Base-by-base conservation (phyloP, 2,113 vertebrate species). In the Dicaeum eximium region DNA sequence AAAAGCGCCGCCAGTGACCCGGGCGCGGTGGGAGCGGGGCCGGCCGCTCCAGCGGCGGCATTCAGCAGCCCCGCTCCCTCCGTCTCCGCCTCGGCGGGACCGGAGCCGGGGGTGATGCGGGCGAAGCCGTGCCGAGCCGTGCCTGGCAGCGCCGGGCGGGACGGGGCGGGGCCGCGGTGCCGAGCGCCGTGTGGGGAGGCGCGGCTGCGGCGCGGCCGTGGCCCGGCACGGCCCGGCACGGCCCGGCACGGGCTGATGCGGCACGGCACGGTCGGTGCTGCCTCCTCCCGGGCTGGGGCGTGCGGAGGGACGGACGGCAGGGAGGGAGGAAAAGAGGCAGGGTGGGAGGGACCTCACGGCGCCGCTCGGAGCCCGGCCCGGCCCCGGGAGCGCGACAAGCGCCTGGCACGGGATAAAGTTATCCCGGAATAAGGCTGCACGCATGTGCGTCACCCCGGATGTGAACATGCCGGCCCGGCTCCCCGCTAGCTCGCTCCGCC, bases 401-500 rank as follows among this genome's bases (percentile, higher is more conserved):
- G 95, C 92, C 96, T 98, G 98, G 95, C 98, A 97, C 98, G 98
- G 98, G 91, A 98, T 96, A 98, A 98, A 98, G 97, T 98, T 98
- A 98, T 98, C 98, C 98, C 98, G 98, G 98, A 99, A 98, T 98
- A 98, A 98, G 97, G 95, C 97, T 98, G 98, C 98, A 98, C 98
- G 98, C 98, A 98, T 98, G 98, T 99, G 98, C 98, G 97, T 98
- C 97, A 98, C 98, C 98, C 98, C 98, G 98, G 98, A 98, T 98
- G 98, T 98, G 98, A 97, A 92, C 88, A 77, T 67, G 40, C 35
- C 47, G 60, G 92, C 30, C 66, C 72, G 60, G 69, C 65, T 86
- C 73, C 81, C 66, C 60, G 51, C 88, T 45, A 62, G 38, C 25
- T 42, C 92, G 69, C 90, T 89, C 94, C 90, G 85, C 90, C 82